Percentiles rank a stretch among this genome's conserved stretches.
phyloP scores from a whole-genome alignment of 2,888 invertebrate species.

The Notodonta dromedarius region DNA sequence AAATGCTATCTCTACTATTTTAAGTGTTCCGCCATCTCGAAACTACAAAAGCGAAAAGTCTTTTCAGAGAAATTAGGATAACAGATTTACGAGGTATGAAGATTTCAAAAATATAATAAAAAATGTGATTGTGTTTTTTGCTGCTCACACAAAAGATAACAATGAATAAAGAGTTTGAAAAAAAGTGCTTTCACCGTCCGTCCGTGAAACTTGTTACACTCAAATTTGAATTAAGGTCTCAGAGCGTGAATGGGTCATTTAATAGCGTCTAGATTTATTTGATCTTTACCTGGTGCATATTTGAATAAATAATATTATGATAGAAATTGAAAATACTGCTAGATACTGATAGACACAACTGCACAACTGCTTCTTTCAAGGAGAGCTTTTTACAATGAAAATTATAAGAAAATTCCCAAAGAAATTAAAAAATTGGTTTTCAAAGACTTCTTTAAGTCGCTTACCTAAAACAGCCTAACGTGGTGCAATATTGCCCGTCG shows the following conservation, averaged over 20 bases:
- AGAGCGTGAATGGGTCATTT: constrained; percentile 1
- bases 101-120: constrained; percentile 5
- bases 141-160: constrained; percentile 3
- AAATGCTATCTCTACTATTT: too few relatives aligned
- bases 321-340: too few relatives aligned
- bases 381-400: too few relatives aligned
- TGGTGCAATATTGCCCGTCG: too few relatives aligned
- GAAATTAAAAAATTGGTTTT: too few relatives aligned
- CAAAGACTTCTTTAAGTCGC: too few relatives aligned
- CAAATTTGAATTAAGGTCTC: constrained; percentile 4
- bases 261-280: not conserved
- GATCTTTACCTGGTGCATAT: too few relatives aligned
- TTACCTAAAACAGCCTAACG: too few relatives aligned
- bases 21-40: not conserved
- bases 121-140: constrained; percentile 7
- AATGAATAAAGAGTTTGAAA: constrained; percentile 4
- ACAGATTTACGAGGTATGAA: constrained; percentile 5
- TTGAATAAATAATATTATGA: too few relatives aligned
- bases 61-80: constrained; percentile 5
- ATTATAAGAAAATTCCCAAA: too few relatives aligned
- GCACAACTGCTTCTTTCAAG: too few relatives aligned
- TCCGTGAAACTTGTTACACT: constrained; percentile 2
- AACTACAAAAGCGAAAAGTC: not conserved
- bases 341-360: too few relatives aligned
- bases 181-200: constrained; percentile 7